Evolutionary conservation across 2,113 vertebrate genomes (phyloP).

Genomic region (Ameiurus melas): DNA sequence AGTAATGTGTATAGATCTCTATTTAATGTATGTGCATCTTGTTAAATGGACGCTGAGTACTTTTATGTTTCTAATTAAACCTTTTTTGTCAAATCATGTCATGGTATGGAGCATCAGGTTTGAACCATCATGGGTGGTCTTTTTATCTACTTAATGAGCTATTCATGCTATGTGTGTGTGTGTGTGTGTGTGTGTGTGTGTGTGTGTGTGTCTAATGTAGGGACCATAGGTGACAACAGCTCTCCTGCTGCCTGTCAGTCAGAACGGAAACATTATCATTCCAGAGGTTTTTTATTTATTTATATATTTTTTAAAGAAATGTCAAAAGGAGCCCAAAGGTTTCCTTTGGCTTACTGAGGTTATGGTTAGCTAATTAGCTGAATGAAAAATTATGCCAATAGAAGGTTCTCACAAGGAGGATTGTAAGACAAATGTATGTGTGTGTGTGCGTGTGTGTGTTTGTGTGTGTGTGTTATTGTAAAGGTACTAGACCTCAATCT

Average conservation of each 20-base stretch:
- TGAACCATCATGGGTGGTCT: neutral
- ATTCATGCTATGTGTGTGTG: neutral
- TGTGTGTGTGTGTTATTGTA: constrained; percentile 19
- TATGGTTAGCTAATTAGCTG: neutral
- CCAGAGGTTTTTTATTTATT: neutral
- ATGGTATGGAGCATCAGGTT: neutral
- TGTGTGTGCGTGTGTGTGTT: constrained; percentile 15
- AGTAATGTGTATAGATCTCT: neutral
- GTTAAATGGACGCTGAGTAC: neutral
- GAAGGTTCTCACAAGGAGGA: neutral
- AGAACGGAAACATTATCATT: neutral
- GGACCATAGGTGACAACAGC: neutral
- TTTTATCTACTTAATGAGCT: constrained; percentile 1
- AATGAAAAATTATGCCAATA: neutral
- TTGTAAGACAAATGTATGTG: neutral
- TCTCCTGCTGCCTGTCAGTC: neutral
- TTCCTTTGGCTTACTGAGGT: neutral
- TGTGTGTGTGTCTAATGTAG: neutral
- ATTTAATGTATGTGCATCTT: neutral
- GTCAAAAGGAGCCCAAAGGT: neutral
- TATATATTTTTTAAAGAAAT: neutral
- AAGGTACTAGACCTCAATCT: neutral
- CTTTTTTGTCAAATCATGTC: neutral
- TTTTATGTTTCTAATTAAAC: neutral
- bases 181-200: neutral